Evolutionary conservation across 2,888 invertebrate genomes (phyloP), one percentile per base, ranked within the genome.

Genomic region (Ischnus inquisitorius): DNA sequence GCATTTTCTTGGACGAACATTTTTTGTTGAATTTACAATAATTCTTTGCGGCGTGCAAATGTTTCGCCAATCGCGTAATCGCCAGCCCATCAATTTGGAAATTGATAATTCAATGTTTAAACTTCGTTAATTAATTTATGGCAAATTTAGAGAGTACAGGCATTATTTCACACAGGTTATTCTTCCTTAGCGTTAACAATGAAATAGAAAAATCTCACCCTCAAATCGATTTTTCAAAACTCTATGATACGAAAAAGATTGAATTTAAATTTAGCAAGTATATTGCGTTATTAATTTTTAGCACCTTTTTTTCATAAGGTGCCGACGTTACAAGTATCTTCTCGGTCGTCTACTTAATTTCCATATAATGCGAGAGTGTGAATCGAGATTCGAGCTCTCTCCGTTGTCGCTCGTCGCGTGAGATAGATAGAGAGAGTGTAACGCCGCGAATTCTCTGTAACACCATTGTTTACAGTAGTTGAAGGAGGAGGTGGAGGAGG

Each of bases 401-500:
- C 16, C 34, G 41, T 16, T 12, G 12, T 16, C 34, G 16, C 25
- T 46, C 46, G 22, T 8, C 57, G 60, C 46, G 57, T 72, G 72
- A 62, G 72, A 60, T 8, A 57, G 48, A 74, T 28, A 25, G 16
- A 25, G 16, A 57, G 74, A 57, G n/a, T 3, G 46, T 22, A 48
- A 16, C 22, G 46, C 19, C 16, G 46, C 19, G 43, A 41, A 62
- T 39, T 74, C 71, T 71, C 80, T 74, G 76, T 83, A 85, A 81
- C 78, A 34, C 77, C 87, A 91, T 91, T 91, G 91, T 91, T 90
- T 88, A 86, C 77, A 87, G 19, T 5, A 39, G 22, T 48, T 22
- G 67, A 65, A 43, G 64, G 19, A 51, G 67, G 54, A 60, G 83
- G n/a, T n/a, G n/a, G n/a, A n/a, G n/a, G n/a, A n/a, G n/a, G n/a